These are phyloP conservation scores for Pollenia griseotomentosa DNA, from an alignment of 2,888 invertebrate species.

Conservation along the genomic window DNA sequence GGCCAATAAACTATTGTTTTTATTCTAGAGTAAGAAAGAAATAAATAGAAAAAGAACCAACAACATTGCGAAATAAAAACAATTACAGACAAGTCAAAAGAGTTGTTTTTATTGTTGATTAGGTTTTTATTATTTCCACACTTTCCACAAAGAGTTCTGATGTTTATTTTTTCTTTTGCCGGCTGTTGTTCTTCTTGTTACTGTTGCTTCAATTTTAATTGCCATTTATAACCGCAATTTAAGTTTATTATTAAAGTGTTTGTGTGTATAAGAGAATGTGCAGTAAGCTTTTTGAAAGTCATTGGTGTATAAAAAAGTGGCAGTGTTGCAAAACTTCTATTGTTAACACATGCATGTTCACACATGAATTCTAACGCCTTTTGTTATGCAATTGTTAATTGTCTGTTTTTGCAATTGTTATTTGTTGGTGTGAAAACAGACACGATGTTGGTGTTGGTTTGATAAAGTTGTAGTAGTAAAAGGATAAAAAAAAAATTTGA, in stretches of 20 bases:
- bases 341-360: constrained; percentile 62
- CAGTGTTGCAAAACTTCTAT: constrained; percentile 45
- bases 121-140: constrained; percentile 36
- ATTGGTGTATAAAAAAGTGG: constrained; percentile 27
- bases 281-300: constrained; percentile 3
- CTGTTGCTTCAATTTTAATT: constrained; percentile 72
- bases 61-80: constrained; percentile 38
- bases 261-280: background rate
- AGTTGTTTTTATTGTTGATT: constrained; percentile 48
- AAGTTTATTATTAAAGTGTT: constrained; percentile 50
- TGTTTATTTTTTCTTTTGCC: background rate
- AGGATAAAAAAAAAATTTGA: background rate
- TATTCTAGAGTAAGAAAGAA: constrained; percentile 17
- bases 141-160: constrained; percentile 25
- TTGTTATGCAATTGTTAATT: constrained; percentile 57
- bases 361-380: constrained; percentile 62
- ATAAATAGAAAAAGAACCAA: background rate
- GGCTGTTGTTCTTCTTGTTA: constrained; percentile 28
- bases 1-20: constrained; percentile 64
- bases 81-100: constrained; percentile 68
- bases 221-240: constrained; percentile 71
- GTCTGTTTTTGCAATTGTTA: constrained; percentile 18
- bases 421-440: constrained; percentile 49
- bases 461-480: constrained; percentile 9
- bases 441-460: constrained; percentile 57